Percentiles rank a stretch among this genome's conserved stretches.
Conservation (phyloP, 1,140 invertebrate species). For the Calliphora vicina region DNA sequence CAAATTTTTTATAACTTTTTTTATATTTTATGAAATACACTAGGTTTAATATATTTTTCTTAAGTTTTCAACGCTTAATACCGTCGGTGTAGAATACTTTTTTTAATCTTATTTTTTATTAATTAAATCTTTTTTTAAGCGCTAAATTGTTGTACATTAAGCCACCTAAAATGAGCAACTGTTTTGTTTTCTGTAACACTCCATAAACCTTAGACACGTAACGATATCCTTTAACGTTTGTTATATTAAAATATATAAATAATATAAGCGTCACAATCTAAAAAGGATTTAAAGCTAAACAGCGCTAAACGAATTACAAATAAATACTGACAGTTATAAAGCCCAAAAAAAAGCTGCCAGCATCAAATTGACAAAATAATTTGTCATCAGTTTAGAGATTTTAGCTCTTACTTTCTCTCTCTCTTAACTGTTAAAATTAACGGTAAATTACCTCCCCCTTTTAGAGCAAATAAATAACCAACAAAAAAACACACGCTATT, state of each 20-base stretch:
- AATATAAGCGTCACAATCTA: neutral
- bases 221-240: neutral
- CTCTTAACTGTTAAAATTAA: neutral
- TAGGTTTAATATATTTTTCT: neutral
- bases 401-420: neutral
- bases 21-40: neutral
- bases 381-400: neutral
- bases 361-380: neutral
- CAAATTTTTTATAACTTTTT: neutral
- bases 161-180: slow-evolving; percentile 8
- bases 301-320: slow-evolving; percentile 30
- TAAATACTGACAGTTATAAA: slow-evolving; percentile 19
- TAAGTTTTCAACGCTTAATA: neutral
- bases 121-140: neutral
- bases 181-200: neutral
- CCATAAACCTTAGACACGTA: neutral
- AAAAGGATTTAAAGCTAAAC: slow-evolving; percentile 21
- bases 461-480: neutral
- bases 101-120: neutral
- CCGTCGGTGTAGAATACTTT: neutral
- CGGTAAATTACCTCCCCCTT: slow-evolving; percentile 16
- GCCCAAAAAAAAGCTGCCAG: neutral
- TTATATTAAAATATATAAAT: neutral
- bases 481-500: neutral
- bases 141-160: neutral